phyloP scores from a whole-genome alignment of 1,140 invertebrate species.

The Halotydeus destructor region DNA sequence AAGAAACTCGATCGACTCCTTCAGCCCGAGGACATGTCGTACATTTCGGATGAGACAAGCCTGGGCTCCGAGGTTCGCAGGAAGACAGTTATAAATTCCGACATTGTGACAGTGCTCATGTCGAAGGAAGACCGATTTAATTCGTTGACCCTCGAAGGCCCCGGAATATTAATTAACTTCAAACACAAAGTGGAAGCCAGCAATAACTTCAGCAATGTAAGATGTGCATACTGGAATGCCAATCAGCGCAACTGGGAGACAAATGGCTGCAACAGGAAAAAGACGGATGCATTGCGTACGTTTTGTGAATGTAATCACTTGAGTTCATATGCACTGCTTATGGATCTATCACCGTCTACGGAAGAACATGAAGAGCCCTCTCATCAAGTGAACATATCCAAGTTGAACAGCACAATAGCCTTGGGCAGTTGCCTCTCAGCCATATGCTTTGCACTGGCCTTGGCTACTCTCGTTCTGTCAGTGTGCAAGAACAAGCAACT shows the following conservation, averaged over 20 bases:
- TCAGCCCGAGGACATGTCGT: background rate
- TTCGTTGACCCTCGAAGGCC: background rate
- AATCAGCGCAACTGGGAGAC: conserved; percentile 68
- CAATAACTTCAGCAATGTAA: conserved; percentile 73
- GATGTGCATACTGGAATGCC: conserved; percentile 87
- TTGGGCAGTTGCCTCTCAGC: conserved; percentile 3
- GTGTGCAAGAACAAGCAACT: too few species aligned
- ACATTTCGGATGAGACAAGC: background rate
- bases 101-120: background rate
- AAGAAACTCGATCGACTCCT: background rate
- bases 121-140: background rate
- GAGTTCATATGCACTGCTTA: conserved; percentile 89
- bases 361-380: too few species aligned
- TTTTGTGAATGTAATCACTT: conserved; percentile 80
- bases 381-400: too few species aligned
- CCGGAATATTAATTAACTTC: conserved; percentile 30
- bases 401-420: background rate
- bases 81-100: background rate
- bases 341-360: too few species aligned
- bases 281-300: conserved; percentile 66
- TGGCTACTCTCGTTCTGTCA: conserved; percentile 4
- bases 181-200: conserved; percentile 54
- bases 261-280: conserved; percentile 61
- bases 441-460: conserved; percentile 2
- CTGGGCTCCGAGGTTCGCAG: background rate